Conservation (phyloP, 2,797 vertebrate genomes). For the Gastrophryne carolinensis region DNA sequence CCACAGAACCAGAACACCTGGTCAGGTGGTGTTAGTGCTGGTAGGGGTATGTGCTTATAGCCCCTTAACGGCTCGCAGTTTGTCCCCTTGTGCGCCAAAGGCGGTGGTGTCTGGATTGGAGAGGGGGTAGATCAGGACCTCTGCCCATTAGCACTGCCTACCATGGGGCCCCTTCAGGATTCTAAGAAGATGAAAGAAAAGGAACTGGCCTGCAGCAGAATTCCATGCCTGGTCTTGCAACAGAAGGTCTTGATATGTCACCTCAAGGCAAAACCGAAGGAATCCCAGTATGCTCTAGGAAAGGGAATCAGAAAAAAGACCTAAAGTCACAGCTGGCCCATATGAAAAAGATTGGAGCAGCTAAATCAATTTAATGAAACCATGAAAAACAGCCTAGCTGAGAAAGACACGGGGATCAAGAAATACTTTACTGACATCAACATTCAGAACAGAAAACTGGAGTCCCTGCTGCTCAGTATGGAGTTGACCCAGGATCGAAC, state of each 20-base stretch:
- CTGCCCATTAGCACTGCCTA: no score
- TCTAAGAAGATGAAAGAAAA: no score
- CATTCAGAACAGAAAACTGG: constrained; percentile 95
- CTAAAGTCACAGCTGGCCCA: constrained; percentile 87
- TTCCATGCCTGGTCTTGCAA: no score
- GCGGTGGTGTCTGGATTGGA: no score
- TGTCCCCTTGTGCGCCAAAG: no score
- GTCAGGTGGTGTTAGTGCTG: no score
- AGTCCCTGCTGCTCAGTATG: constrained; percentile 92
- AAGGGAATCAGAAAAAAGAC: constrained; percentile 83
- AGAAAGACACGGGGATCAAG: constrained; percentile 97
- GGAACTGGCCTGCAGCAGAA: no score
- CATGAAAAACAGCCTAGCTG: constrained; percentile 90
- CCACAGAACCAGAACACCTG: no score
- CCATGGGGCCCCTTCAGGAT: no score
- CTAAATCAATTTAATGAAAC: constrained; percentile 94
- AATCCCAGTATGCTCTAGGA: constrained; percentile 83
- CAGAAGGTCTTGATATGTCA: constrained; percentile 94
- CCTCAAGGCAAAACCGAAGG: constrained; percentile 86
- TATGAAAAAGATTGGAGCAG: constrained; percentile 97
- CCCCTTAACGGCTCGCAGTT: no score
- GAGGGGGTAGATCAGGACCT: no score
- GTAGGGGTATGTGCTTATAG: no score
- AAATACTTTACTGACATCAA: constrained; percentile 95
- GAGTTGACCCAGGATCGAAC: constrained; percentile 85